phyloP scores from a whole-genome alignment of 2,797 vertebrate genomes.

The Alectoris magna region DNA sequence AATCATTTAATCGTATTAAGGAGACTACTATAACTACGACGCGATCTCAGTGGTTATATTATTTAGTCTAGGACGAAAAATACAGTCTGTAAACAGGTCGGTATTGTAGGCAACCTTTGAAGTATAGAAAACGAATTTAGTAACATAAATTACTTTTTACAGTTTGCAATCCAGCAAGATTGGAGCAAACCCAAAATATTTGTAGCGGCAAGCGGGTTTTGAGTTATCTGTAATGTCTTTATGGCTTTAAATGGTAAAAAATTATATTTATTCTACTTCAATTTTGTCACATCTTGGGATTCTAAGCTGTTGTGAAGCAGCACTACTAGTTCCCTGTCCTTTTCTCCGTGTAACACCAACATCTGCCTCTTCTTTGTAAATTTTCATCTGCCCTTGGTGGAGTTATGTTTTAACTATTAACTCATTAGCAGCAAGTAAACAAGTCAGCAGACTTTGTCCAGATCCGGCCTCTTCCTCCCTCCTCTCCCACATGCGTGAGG shows the following conservation, averaged over 20 bases:
- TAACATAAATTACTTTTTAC: not conserved
- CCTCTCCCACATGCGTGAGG: not conserved
- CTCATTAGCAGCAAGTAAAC: conserved; percentile 54
- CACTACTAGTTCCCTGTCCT: not conserved
- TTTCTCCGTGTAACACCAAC: not conserved
- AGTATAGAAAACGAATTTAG: not conserved
- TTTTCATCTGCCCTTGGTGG: conserved; percentile 21
- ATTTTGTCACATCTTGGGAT: not conserved
- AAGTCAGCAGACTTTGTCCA: conserved; percentile 65
- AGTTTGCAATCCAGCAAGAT: not conserved
- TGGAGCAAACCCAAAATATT: not conserved
- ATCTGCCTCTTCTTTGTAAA: not conserved
- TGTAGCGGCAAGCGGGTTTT: not conserved
- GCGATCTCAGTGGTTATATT: not conserved
- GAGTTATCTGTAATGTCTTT: not conserved
- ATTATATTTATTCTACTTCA: rapidly evolving
- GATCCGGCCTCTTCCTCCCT: not conserved
- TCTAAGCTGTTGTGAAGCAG: not conserved
- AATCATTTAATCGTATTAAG: not conserved
- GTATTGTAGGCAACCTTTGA: not conserved
- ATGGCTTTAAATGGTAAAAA: not conserved
- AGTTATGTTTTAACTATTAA: conserved; percentile 70
- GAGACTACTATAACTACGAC: rapidly evolving
- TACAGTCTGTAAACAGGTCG: not conserved
- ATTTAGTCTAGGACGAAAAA: not conserved